A percentile compares a stretch with the other conserved stretches of the same genome.
Evolutionary conservation across 1,140 invertebrate genomes (phyloP).

Genomic region (Brachystomella parvula): DNA sequence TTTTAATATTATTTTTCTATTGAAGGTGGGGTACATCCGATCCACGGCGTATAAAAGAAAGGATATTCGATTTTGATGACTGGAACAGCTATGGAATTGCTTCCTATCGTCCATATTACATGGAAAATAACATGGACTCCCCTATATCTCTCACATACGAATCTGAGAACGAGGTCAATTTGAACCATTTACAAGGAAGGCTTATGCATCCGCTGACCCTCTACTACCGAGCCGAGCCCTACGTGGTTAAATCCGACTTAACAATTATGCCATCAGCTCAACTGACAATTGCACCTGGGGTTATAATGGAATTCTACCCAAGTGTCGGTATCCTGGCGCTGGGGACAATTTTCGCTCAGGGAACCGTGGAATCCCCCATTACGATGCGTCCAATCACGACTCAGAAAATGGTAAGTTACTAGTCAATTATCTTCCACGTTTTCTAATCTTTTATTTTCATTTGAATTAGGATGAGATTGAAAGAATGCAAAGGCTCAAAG

Average conservation of each 20-base stretch:
- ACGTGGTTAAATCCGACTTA: constrained; percentile 78
- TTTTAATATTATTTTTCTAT: background rate
- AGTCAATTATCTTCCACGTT: background rate
- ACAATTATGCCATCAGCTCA: constrained; percentile 89
- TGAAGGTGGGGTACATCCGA: constrained; percentile 69
- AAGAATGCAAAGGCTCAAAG: constrained; percentile 12
- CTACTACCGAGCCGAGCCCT: constrained; percentile 59
- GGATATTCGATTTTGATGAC: constrained; percentile 98
- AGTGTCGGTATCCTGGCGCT: constrained; percentile 95
- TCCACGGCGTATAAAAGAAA: constrained; percentile 60
- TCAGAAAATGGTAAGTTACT: constrained; percentile 25
- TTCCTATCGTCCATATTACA: constrained; percentile 76
- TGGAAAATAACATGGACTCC: constrained; percentile 62
- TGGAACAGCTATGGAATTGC: constrained; percentile 97
- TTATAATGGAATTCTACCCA: constrained; percentile 86
- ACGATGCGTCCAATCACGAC: constrained; percentile 62
- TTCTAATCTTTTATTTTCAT: background rate
- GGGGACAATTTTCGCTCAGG: constrained; percentile 78
- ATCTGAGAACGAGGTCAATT: constrained; percentile 46
- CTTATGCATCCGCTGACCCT: constrained; percentile 66
- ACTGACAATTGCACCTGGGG: constrained; percentile 79
- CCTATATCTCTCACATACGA: constrained; percentile 64
- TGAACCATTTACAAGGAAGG: constrained; percentile 73
- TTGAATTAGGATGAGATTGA: constrained; percentile 25
- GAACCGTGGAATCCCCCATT: constrained; percentile 68